Evolutionary conservation across 2,113 vertebrate species (phyloP), one percentile per base, ranked within the genome.

Genomic region (Rhinichthys klamathensis): DNA sequence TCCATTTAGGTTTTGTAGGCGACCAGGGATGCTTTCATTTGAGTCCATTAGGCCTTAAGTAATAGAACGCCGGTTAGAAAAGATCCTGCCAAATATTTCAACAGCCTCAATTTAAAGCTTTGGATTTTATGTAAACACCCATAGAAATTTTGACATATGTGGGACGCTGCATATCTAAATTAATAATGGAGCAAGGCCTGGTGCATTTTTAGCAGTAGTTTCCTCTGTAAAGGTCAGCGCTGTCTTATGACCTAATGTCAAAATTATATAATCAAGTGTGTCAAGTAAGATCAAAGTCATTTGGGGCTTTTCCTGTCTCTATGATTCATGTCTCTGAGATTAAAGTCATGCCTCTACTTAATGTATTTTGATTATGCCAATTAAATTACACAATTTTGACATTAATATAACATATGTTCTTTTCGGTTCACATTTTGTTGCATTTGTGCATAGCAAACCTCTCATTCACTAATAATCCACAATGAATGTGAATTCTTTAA

Each of bases 1-100:
- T 70, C 51, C 69, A 69, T 89, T 85, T 86, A 35, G 84, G 73
- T 87, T 82, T 58, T 58, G 41, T 63, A n/a, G 84, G 32, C 74
- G 15, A 69, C 73, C 56, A 72, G 70, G 41, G 81, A 80, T 38
- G 79, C 51, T 70, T 83, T 82, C 49, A 80, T 84, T 80, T 60
- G 78, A 60, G 67, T 51, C 84, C 54, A 77, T 87, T 89, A 80
- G 56, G 30, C 32, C 83, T 82, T 84, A 70, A 67, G 16, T 81
- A 82, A 84, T 80, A 67, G 63, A 72, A 84, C 44, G 30, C 81
- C 77, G 61, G 61, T 61, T 56, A 44, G 35, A 82, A 73, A 63
- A 61, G 12, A 73, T 87, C 72, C 69, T 80, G 82, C 44, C 69
- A 82, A 73, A 87, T 49, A 80, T 81, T 63, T 70, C 78, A 82